Base-by-base conservation (phyloP, 2,797 vertebrate genomes). In the Fistularia tabacaria region DNA sequence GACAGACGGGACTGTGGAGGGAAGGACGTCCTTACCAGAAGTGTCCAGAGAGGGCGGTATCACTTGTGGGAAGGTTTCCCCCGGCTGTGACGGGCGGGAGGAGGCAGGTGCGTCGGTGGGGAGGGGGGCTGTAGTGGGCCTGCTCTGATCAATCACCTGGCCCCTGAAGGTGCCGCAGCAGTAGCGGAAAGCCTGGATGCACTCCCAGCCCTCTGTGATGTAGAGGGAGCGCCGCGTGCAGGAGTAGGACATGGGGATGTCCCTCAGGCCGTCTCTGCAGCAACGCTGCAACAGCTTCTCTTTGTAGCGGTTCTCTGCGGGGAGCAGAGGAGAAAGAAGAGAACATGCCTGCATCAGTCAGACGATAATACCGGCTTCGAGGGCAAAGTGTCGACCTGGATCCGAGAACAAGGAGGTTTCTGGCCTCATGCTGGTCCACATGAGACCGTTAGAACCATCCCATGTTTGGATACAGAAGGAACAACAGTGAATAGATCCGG, bases 181-280 rank as follows among this genome's bases (percentile, higher is more conserved):
- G 71, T 77, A 59, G 38, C 89, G 84, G 79, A 94, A 93, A 1
- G 91, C 89, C 1, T 51, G 48, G 0, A 88, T 70, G 11, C 93
- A 93, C 62, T 77, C 85, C 56, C 83, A 79, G 10, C 87, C 86
- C 3, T 89, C 86, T 0, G 79, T 86, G 74, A 93, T 90, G 44
- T 91, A 91, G 54, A 76, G 69, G 7, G 83, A 85, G 62, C 92
- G 87, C 0, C 90, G 74, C 0, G 64, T 85, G 41, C 92, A 93
- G 0, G 89, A 81, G 62, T 92, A 92, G 0, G 86, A 80, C 85
- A 91, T 89, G 0, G 84, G 91, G 46, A 89, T 88, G 12, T 87
- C 84, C 55, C 69, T 76, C 51, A 93, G 87, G 13, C 92, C 92
- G 1, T 92, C 91, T 53, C 73, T 60, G 47, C 91, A 93, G 82